Evolutionary conservation across 2,888 invertebrate species (phyloP).

Genomic region (Eucriotettix oculatus): DNA sequence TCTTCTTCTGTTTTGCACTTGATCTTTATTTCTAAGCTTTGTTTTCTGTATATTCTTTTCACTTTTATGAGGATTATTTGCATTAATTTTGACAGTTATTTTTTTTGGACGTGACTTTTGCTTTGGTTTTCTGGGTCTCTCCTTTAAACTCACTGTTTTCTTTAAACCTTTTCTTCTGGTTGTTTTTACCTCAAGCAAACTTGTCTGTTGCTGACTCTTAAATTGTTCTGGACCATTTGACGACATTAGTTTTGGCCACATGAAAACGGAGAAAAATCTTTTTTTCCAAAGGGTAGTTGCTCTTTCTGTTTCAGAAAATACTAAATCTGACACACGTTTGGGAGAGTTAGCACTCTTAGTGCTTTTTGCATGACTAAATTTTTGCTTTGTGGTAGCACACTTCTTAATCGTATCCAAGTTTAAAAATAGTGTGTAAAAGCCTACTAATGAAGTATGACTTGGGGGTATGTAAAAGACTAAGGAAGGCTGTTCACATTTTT

Average conservation of each 20-base stretch:
- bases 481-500: background rate
- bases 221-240: background rate
- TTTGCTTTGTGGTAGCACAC: background rate
- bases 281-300: background rate
- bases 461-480: background rate
- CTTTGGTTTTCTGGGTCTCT: too few species aligned
- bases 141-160: too few species aligned
- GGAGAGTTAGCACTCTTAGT: background rate
- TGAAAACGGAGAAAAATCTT: background rate
- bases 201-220: background rate
- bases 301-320: background rate
- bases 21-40: too few species aligned
- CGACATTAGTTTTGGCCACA: background rate
- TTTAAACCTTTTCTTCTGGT: too few species aligned
- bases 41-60: too few species aligned
- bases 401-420: background rate
- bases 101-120: too few species aligned
- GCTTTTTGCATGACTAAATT: background rate
- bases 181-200: too few species aligned
- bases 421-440: background rate
- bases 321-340: background rate
- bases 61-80: too few species aligned
- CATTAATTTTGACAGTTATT: too few species aligned
- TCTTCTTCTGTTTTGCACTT: too few species aligned
- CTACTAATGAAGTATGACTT: background rate